Percentiles rank a stretch among this genome's conserved stretches.
phyloP scores from a whole-genome alignment of 2,797 vertebrate genomes.

The Megalops cyprinoides region DNA sequence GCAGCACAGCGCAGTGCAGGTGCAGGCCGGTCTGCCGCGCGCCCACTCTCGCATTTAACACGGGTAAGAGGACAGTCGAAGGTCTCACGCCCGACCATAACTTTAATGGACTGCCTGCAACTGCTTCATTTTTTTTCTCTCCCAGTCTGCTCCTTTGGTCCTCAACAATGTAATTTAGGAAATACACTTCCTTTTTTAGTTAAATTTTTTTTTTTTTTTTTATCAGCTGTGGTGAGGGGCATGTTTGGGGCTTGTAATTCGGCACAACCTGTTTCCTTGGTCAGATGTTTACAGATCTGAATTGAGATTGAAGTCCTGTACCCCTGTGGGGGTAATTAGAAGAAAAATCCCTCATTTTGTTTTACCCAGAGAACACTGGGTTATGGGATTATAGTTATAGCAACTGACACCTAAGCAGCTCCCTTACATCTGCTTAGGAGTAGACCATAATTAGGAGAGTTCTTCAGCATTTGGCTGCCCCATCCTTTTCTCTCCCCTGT shows the following conservation, averaged over 20 bases:
- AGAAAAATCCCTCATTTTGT: not conserved
- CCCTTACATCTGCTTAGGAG: too few relatives aligned
- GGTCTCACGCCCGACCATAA: too few relatives aligned
- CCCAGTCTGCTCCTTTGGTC: too few relatives aligned
- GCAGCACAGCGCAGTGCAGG: not conserved
- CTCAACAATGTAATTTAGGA: too few relatives aligned
- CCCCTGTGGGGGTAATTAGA: not conserved
- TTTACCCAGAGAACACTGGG: not conserved
- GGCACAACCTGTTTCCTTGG: not conserved
- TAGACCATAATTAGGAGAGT: conserved; percentile 7
- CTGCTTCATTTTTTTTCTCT: not conserved
- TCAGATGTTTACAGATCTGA: not conserved
- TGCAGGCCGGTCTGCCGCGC: not conserved
- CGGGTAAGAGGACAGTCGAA: not conserved
- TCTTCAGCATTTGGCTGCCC: not conserved
- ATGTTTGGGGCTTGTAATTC: not conserved
- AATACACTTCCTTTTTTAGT: not conserved
- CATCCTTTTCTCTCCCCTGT: conserved; percentile 30
- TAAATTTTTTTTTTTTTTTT: not conserved
- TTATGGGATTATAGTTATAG: not conserved
- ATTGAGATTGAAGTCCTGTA: not conserved
- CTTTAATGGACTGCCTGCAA: not conserved
- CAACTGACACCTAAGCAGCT: not conserved
- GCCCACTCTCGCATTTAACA: not conserved
- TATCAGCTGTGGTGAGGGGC: not conserved